phyloP scores from a whole-genome alignment of 2,888 invertebrate species.

The Malachius bipustulatus region DNA sequence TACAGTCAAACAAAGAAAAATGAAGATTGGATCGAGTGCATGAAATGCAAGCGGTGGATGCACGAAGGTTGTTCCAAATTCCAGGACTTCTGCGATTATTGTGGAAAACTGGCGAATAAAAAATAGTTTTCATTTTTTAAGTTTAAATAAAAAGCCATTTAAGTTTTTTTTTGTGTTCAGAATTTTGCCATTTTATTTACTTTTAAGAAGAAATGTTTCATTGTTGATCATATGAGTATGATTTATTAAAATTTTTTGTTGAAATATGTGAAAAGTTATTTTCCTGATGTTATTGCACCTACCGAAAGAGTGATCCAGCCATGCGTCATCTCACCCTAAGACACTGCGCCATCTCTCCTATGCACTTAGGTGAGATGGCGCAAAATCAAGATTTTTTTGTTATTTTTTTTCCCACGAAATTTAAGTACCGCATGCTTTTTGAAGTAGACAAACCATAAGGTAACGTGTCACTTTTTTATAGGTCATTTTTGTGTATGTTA shows the following conservation, averaged over 20 bases:
- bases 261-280: slow-evolving; percentile 4
- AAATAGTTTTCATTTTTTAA: too few relatives aligned
- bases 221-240: not conserved
- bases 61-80: slow-evolving; percentile 17
- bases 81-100: slow-evolving; percentile 13
- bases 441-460: too few relatives aligned
- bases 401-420: too few relatives aligned
- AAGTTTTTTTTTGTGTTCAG: too few relatives aligned
- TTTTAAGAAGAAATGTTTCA: slow-evolving; percentile 1
- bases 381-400: too few relatives aligned
- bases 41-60: slow-evolving; percentile 14
- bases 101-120: slow-evolving; percentile 10
- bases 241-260: not conserved
- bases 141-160: too few relatives aligned
- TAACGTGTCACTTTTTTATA: too few relatives aligned
- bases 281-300: slow-evolving; percentile 1
- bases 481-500: too few relatives aligned
- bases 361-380: slow-evolving; percentile 7
- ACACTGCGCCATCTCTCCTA: too few relatives aligned
- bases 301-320: slow-evolving; percentile 1
- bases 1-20: slow-evolving; percentile 13
- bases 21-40: slow-evolving; percentile 18
- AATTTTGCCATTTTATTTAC: slow-evolving; percentile 2
- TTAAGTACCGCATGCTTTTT: too few relatives aligned
- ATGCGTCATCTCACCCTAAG: too few relatives aligned